phyloP scores from a whole-genome alignment of 2,888 invertebrate genomes.

The Girardia tigrina region DNA sequence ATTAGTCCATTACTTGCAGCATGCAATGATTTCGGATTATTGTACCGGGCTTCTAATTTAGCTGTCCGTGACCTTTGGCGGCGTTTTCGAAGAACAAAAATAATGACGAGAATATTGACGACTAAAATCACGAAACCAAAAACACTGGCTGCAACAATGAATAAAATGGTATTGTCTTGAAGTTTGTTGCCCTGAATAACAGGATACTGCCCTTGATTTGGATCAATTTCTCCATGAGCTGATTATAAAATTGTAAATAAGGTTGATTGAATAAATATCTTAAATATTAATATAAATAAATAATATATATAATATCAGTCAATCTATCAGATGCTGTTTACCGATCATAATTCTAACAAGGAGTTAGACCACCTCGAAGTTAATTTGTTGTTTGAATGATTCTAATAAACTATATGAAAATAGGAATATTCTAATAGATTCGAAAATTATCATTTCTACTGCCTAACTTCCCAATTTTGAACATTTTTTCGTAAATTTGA shows the following conservation, averaged over 20 bases:
- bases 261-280: not conserved
- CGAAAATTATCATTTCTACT: no score
- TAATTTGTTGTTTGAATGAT: no score
- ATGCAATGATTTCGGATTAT: not conserved
- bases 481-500: no score
- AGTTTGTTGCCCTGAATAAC: not conserved
- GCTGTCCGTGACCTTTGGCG: slow-evolving; percentile 5
- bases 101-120: slow-evolving; percentile 35
- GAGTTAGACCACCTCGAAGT: no score
- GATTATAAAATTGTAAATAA: not conserved
- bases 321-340: no score
- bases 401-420: no score
- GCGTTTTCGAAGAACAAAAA: slow-evolving; percentile 31
- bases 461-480: no score
- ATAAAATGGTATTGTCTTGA: slow-evolving; percentile 34
- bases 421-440: no score
- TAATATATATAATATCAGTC: no score
- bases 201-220: not conserved
- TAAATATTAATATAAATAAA: not conserved
- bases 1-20: slow-evolving; percentile 1
- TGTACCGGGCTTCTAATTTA: slow-evolving; percentile 15
- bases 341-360: no score
- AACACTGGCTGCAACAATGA: slow-evolving; percentile 36
- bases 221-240: slow-evolving; percentile 21
- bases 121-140: slow-evolving; percentile 36